Percentiles rank a stretch among this genome's conserved stretches.
Evolutionary conservation across 1,140 invertebrate species (phyloP).

Genomic region (Drosophila orena): DNA sequence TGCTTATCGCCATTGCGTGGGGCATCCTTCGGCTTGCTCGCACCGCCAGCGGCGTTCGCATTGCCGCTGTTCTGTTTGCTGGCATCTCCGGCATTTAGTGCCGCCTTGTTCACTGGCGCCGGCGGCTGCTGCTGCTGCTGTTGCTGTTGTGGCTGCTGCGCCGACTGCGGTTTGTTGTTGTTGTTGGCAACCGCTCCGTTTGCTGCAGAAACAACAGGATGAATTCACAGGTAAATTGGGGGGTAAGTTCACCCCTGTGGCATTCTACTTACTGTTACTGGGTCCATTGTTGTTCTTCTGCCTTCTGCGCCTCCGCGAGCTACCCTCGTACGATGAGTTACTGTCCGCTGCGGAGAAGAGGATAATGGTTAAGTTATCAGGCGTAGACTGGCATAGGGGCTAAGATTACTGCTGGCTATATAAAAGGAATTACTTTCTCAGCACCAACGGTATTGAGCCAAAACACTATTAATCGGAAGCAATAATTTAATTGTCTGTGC

Average conservation of each 20-base stretch:
- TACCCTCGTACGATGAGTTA: slow-evolving; percentile 83
- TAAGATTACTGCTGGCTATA: background rate
- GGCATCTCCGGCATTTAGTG: slow-evolving; percentile 64
- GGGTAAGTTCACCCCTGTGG: background rate
- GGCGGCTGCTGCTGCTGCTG: slow-evolving; percentile 27
- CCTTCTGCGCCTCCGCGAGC: slow-evolving; percentile 78
- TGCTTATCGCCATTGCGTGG: slow-evolving; percentile 54
- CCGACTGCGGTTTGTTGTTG: slow-evolving; percentile 70
- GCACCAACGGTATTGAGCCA: too few relatives aligned
- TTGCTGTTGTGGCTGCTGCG: slow-evolving; percentile 39
- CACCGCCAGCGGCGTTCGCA: slow-evolving; percentile 58
- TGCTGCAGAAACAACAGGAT: slow-evolving; percentile 44
- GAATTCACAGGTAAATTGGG: background rate
- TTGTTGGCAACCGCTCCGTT: slow-evolving; percentile 78
- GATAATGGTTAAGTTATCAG: background rate
- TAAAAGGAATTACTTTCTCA: background rate
- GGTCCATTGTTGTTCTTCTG: slow-evolving; percentile 81
- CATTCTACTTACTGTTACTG: slow-evolving; percentile 74
- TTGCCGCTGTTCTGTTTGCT: slow-evolving; percentile 75
- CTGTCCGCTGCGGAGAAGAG: slow-evolving; percentile 70
- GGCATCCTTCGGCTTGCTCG: slow-evolving; percentile 63
- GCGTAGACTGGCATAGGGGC: background rate
- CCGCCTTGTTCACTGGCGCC: slow-evolving; percentile 51
- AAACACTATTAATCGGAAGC: too few relatives aligned
- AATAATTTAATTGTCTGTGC: too few relatives aligned